Conservation (phyloP, 2,888 invertebrate genomes). For the Ashinkailepas kermadecensis region DNA sequence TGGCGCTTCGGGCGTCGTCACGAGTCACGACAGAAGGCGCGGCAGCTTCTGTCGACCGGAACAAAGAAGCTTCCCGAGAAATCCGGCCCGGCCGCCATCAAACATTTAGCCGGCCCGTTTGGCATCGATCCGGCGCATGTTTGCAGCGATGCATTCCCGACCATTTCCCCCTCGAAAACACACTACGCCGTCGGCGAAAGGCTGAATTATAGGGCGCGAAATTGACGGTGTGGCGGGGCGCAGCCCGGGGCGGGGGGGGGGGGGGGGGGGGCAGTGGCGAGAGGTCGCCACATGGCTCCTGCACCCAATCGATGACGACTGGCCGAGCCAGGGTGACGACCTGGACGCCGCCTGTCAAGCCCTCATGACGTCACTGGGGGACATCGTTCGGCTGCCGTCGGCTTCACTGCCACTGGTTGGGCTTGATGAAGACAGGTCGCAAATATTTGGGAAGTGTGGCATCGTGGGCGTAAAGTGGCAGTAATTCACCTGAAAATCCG, state of each 20-base stretch:
- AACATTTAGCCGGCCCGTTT: background rate
- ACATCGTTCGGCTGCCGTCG: background rate
- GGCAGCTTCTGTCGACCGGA: background rate
- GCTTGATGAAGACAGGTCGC: too few species aligned
- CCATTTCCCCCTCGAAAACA: background rate
- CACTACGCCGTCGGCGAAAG: too few species aligned
- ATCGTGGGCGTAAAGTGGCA: too few species aligned
- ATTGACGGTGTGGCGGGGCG: background rate
- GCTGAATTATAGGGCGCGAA: conserved; percentile 5
- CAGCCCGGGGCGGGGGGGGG: background rate
- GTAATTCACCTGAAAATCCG: too few species aligned
- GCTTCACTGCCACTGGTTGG: background rate
- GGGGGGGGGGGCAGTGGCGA: background rate
- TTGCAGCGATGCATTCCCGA: background rate
- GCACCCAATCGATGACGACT: background rate
- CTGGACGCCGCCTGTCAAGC: background rate
- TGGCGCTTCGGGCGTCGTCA: background rate
- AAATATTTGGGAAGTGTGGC: too few species aligned
- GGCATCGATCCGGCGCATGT: background rate
- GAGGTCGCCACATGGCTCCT: background rate
- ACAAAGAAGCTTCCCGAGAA: background rate
- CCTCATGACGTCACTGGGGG: background rate
- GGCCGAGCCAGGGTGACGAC: background rate
- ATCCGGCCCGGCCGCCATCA: background rate
- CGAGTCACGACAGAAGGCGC: background rate